Evolutionary conservation across 2,113 vertebrate genomes (phyloP), one percentile per base, ranked within the genome.

Genomic region (Melanerpes formicivorus): DNA sequence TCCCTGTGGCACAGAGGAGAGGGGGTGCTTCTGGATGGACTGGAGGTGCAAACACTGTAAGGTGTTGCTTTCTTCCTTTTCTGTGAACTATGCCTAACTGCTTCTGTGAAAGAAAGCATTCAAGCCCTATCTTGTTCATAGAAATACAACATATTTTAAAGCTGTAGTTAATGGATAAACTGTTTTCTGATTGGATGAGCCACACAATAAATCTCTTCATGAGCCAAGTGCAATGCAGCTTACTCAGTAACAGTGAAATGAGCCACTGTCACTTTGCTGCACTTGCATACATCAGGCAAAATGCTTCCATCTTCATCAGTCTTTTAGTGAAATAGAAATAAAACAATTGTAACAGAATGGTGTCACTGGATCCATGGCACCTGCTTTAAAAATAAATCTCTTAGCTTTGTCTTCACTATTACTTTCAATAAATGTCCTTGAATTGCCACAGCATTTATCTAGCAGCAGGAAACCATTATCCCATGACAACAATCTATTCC

Each of bases 401-500:
- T 90, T 90, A 32, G 93, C 91, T 98, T 97, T 96, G 95, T 97
- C 97, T 97, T 97, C 90, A 75, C 87, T 91, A 96, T 96, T 97
- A 97, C 96, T 97, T 97, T 97, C 97, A 97, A 96, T 97, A 97
- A 98, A 97, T 96, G 96, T 90, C 95, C 95, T 80, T 96, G 95
- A 91, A 96, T 97, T 97, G 96, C 96, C 87, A 94, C 90, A 94
- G 95, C 95, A 97, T 97, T 97, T 96, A 97, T 97, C 97, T 97
- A 98, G 93, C 97, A 97, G 97, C 97, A 95, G 97, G 97, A 98
- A 97, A 94, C 97, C 96, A 97, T 98, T 98, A 97, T 96, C 95
- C 96, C 95, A 85, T 97, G 96, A 98, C 95, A 98, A 97, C 96
- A 97, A 96, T 96, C 94, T 97, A 96, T 96, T 92, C 96, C 96